A percentile compares a stretch with the other conserved stretches of the same genome.
These are phyloP conservation scores for Mya arenaria DNA, from an alignment of 1,140 invertebrate genomes.

Conservation along the genomic window DNA sequence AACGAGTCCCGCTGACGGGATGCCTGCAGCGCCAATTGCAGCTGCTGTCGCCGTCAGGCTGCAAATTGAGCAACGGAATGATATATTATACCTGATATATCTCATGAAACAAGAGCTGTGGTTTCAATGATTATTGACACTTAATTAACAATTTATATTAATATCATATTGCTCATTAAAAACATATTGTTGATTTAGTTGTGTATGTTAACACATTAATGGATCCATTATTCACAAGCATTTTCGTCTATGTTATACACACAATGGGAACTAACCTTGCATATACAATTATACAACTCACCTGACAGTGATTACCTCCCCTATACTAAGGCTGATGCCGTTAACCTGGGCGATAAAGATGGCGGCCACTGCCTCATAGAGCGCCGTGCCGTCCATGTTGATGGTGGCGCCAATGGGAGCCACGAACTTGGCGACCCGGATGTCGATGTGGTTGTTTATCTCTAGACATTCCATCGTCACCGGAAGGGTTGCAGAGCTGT, in stretches of 20 bases:
- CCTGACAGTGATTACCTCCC: conserved; percentile 94
- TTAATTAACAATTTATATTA: no score
- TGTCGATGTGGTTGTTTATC: conserved; percentile 92
- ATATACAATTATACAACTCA: no score
- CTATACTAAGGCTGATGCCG: conserved; percentile 88
- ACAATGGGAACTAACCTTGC: no score
- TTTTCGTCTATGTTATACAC: no score
- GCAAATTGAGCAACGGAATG: conserved; percentile 73
- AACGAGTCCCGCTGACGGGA: conserved; percentile 92
- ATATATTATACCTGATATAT: no score
- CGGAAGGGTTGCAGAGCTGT: conserved; percentile 80
- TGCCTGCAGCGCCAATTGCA: conserved; percentile 97
- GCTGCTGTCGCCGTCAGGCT: conserved; percentile 88
- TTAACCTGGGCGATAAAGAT: conserved; percentile 97
- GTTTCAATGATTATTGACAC: no score
- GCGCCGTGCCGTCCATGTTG: conserved; percentile 95
- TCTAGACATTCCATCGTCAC: conserved; percentile 94
- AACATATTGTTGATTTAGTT: no score
- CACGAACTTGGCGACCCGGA: conserved; percentile 83
- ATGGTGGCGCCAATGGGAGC: conserved; percentile 89
- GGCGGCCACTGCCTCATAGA: conserved; percentile 88
- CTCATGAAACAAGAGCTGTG: no score
- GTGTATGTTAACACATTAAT: no score
- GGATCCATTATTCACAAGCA: no score
- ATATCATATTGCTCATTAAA: no score